Evolutionary conservation across 1,140 invertebrate genomes (phyloP), one percentile per base, ranked within the genome.

Genomic region (Reticulitermes speratus): DNA sequence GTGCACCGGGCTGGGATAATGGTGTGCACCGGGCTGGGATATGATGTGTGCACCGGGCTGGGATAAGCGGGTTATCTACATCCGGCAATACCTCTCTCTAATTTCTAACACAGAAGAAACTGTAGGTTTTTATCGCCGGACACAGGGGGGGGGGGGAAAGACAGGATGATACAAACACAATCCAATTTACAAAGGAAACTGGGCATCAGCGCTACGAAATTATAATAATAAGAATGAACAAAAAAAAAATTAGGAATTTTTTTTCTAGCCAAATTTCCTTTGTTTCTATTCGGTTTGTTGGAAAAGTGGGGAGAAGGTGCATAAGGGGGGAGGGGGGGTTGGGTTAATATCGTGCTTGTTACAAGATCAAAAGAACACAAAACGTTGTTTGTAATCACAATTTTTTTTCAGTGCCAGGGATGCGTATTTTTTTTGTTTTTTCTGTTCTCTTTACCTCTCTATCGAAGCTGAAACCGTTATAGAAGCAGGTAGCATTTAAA

Each of bases 301-400:
- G 65, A 30, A 75, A 75, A 75, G n/a, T 9, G 59, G 65, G 5
- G 38, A 38, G 38, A 38, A 11, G n/a, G 65, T 8, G 65, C 30
- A 75, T 75, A 30, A 25, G 3, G 1, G 65, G 11, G 65, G 12
- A 9, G 12, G 65, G 65, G 65, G 3, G 9, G n/a, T 38, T 38
- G 2, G 2, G 25, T 75, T 75, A 75, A 75, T 75, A 75, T 30
- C 11, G 14, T 30, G 65, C 65, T 75, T 30, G 65, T 75, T 75
- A 75, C 65, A 75, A 30, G 65, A 75, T 75, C 65, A 75, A 75
- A 75, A 75, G 65, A 75, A 75, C 65, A 75, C n/a, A 75, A 16
- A 75, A 75, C 25, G 30, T 75, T 75, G 65, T 30, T 75, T 75
- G 65, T 75, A 75, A 75, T 75, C 65, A 75, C 59, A 65, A 65